Conservation (phyloP, 2,797 vertebrate genomes). For the Limnodromus scolopaceus region DNA sequence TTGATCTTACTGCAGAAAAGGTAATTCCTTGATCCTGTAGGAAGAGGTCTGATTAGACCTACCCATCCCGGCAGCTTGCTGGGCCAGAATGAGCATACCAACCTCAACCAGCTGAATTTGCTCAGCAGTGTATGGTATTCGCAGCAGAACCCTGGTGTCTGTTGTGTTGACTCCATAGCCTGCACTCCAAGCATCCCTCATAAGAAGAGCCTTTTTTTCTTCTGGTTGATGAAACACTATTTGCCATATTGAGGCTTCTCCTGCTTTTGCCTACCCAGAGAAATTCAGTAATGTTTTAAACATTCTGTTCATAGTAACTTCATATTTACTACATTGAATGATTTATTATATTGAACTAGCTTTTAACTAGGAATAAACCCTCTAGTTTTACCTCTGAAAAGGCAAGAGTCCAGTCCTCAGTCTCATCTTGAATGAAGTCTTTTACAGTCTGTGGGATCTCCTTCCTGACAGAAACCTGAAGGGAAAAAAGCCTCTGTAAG, state of each 20-base stretch:
- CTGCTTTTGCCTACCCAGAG: not conserved
- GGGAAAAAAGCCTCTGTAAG: not conserved
- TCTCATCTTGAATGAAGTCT: not conserved
- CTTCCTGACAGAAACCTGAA: constrained; percentile 57
- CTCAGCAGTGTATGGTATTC: constrained; percentile 77
- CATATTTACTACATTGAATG: too few relatives aligned
- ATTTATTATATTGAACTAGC: not conserved
- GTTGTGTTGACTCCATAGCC: constrained; percentile 82
- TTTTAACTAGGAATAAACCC: not conserved
- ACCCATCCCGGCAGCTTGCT: not conserved
- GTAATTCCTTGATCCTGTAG: constrained; percentile 80
- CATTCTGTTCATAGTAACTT: not conserved
- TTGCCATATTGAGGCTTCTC: constrained; percentile 75
- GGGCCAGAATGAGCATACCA: not conserved
- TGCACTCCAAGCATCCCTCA: constrained; percentile 76
- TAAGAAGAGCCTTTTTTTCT: constrained; percentile 73
- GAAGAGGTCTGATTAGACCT: not conserved
- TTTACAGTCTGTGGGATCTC: constrained; percentile 27
- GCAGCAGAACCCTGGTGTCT: constrained; percentile 77
- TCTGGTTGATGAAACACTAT: constrained; percentile 81
- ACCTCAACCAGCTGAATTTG: constrained; percentile 71
- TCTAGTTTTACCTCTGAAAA: constrained; percentile 43
- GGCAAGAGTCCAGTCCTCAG: constrained; percentile 25
- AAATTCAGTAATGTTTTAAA: not conserved
- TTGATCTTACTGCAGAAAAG: constrained; percentile 83